Percentiles rank a stretch among this genome's conserved stretches.
These are phyloP conservation scores for Ormyrus rosae DNA, from an alignment of 2,888 invertebrate species.

Conservation along the genomic window DNA sequence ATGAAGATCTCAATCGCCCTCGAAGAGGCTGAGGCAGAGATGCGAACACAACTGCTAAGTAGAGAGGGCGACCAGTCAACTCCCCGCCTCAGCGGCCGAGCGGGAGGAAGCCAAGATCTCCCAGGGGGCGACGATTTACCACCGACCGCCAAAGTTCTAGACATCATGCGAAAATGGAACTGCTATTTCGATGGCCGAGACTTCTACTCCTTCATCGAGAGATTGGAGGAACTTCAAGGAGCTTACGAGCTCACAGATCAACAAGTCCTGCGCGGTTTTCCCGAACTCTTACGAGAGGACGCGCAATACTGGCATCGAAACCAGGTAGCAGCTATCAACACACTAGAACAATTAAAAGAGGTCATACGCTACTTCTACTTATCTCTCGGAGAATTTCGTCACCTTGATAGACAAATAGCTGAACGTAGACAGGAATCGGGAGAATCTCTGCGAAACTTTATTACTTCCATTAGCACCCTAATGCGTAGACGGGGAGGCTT, in stretches of 20 bases:
- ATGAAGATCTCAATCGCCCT: no score
- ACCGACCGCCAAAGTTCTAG: not conserved
- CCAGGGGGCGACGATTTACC: no score
- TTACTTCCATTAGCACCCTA: no score
- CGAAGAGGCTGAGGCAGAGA: no score
- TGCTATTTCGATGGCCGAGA: not conserved
- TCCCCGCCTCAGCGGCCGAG: no score
- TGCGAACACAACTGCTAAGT: no score
- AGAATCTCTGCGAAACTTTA: not conserved
- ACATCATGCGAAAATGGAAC: not conserved
- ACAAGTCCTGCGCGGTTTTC: not conserved
- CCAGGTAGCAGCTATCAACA: not conserved
- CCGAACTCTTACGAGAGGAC: not conserved
- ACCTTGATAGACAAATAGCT: not conserved
- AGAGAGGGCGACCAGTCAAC: no score
- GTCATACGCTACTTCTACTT: not conserved
- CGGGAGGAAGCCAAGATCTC: no score
- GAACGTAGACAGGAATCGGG: not conserved
- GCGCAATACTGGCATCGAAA: not conserved
- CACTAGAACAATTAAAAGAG: not conserved
- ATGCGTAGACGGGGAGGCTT: no score
- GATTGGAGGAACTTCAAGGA: not conserved
- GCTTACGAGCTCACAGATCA: not conserved
- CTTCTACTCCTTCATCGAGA: not conserved
- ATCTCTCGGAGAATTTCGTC: not conserved